Evolutionary conservation across 2,797 vertebrate species (phyloP), one percentile per base, ranked within the genome.

Genomic region (Cuculus canorus): DNA sequence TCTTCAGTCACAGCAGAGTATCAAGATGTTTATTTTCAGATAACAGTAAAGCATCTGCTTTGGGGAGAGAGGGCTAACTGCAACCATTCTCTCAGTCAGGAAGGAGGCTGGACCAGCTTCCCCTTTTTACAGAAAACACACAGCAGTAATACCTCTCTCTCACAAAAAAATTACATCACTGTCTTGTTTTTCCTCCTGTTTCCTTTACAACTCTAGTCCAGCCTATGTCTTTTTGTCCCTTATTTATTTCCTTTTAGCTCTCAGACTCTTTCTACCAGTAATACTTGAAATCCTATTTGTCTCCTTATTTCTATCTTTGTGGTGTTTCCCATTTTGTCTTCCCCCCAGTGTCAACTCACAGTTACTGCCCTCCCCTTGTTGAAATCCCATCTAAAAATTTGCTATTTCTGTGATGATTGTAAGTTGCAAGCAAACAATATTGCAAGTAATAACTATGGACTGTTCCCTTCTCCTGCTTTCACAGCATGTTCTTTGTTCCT

Each of bases 371-470:
- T 72, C 64, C 83, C 27, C 41, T 88, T 30, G 22, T 0, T 66
- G 71, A 85, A 81, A 85, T 64, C 75, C 86, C 53, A 78, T 84
- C 77, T 85, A 68, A 71, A 93, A 95, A 94, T 94, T 80, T 88
- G n/a, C 24, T 68, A 88, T 90, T 86, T 86, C 93, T 95, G 92
- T 71, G 96, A 87, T 95, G 94, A 97, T 96, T 96, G 5, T 84
- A 92, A 95, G 86, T 91, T 94, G 41, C 54, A 47, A 93, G 61
- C 78, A 82, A 94, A 96, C 81, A 95, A 52, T 88, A 88, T 83
- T 83, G 77, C 0, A 0, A 68, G 43, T 90, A 92, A 92, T 96
- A 96, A 73, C 82, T 82, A 69, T 39, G 77, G 81, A 50, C 47
- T 86, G 75, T 90, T 94, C 86, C 69, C 43, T 90, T 96, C 81